Evolutionary conservation across 2,113 vertebrate genomes (phyloP).

Genomic region (Rhagologus leucostigma): DNA sequence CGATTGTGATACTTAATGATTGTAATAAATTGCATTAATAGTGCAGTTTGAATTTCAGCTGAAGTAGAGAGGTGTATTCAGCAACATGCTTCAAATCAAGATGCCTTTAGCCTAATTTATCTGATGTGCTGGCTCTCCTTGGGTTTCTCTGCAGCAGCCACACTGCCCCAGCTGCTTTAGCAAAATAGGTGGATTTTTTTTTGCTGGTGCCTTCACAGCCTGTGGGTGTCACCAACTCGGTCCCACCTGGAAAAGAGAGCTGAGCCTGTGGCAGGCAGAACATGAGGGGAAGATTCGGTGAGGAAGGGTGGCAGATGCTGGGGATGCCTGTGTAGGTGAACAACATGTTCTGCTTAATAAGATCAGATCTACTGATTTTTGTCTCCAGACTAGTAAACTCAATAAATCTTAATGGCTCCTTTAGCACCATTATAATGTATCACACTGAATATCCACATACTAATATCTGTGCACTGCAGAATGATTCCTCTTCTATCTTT

Average conservation of each 20-base stretch:
- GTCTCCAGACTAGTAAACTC: background rate
- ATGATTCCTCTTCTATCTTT: background rate
- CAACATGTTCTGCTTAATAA: background rate
- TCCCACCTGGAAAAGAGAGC: background rate
- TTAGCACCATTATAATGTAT: background rate
- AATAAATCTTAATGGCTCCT: background rate
- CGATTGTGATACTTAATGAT: conserved; percentile 29
- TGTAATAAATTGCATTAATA: conserved; percentile 48
- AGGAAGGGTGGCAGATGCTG: background rate
- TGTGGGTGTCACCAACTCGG: background rate
- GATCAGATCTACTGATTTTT: background rate
- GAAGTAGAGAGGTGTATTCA: conserved; percentile 26
- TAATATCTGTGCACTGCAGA: background rate
- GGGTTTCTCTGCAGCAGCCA: background rate
- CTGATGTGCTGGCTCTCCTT: background rate
- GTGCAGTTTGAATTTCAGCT: conserved; percentile 17
- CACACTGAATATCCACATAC: background rate
- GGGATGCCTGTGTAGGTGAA: background rate
- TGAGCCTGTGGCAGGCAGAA: background rate
- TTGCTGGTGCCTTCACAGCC: background rate
- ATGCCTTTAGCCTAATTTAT: conserved; percentile 14
- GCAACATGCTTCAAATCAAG: conserved; percentile 53
- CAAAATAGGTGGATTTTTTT: background rate
- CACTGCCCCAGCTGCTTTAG: background rate
- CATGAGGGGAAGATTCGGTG: background rate